Evolutionary conservation across 2,888 invertebrate species (phyloP).

Genomic region (Spodoptera picta): DNA sequence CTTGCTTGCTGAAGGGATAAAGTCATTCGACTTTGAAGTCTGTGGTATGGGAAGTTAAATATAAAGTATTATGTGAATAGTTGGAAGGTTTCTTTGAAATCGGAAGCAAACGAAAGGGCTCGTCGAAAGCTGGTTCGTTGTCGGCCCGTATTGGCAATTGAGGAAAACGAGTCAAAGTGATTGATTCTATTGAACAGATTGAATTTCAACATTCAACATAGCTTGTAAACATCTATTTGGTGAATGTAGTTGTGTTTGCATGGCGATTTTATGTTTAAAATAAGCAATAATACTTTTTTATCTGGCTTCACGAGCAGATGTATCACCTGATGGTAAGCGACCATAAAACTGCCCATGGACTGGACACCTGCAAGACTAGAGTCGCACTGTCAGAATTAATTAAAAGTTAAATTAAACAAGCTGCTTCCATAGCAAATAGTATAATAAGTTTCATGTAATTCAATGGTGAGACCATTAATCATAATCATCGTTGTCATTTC

Average conservation of each 20-base stretch:
- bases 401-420: too few relatives aligned
- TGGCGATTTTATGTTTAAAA: too few relatives aligned
- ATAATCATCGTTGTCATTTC: too few relatives aligned
- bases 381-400: too few relatives aligned
- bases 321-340: too few relatives aligned
- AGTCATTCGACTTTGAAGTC: conserved; percentile 36
- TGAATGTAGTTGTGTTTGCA: not conserved
- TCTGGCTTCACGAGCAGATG: too few relatives aligned
- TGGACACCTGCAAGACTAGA: too few relatives aligned
- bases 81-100: conserved; percentile 39
- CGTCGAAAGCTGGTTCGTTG: conserved; percentile 20
- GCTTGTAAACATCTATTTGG: not conserved
- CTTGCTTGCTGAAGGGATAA: conserved; percentile 50
- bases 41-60: conserved; percentile 35
- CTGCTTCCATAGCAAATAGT: too few relatives aligned
- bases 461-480: too few relatives aligned
- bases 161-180: conserved; percentile 35
- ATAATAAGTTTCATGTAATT: too few relatives aligned
- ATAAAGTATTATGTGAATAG: conserved; percentile 40
- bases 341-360: too few relatives aligned
- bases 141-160: conserved; percentile 28
- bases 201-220: conserved; percentile 13
- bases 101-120: conserved; percentile 16
- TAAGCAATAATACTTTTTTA: too few relatives aligned
- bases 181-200: conserved; percentile 37